These are phyloP conservation scores for Dryobotodes eremita DNA, from an alignment of 2,888 invertebrate species.

Conservation along the genomic window DNA sequence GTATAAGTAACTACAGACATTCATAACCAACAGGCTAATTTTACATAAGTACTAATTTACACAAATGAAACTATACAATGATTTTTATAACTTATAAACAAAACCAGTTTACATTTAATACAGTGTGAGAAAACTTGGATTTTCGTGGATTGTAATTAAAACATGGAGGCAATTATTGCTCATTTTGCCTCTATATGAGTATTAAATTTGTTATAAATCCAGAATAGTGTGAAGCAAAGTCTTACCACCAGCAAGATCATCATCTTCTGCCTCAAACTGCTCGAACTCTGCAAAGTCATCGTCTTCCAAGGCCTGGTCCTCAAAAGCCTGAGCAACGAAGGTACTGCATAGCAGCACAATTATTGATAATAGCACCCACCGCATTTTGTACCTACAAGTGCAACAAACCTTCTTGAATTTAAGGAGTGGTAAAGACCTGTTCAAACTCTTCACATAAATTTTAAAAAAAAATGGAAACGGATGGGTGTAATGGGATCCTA, in stretches of 20 bases:
- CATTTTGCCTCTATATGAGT: background rate
- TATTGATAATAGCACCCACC: slow-evolving; percentile 77
- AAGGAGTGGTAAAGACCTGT: background rate
- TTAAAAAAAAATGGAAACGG: background rate
- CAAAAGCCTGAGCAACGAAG: slow-evolving; percentile 80
- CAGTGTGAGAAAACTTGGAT: background rate
- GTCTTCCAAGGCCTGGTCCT: slow-evolving; percentile 91
- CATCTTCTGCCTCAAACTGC: slow-evolving; percentile 94
- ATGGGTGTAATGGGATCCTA: background rate
- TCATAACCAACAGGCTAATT: background rate
- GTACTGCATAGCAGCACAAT: slow-evolving; percentile 79
- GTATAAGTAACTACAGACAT: background rate
- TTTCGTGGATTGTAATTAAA: background rate
- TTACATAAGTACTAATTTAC: background rate
- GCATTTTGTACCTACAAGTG: slow-evolving; percentile 75
- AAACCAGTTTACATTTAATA: background rate
- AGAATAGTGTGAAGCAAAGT: background rate
- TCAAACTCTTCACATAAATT: background rate
- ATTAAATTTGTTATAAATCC: background rate
- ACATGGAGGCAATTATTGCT: background rate
- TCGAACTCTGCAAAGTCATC: slow-evolving; percentile 99
- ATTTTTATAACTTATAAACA: background rate
- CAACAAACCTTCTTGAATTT: background rate
- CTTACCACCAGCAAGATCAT: slow-evolving; percentile 74
- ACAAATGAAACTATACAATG: background rate